These are phyloP conservation scores for Tribolium freemani DNA, from an alignment of 2,888 invertebrate genomes.

Conservation along the genomic window DNA sequence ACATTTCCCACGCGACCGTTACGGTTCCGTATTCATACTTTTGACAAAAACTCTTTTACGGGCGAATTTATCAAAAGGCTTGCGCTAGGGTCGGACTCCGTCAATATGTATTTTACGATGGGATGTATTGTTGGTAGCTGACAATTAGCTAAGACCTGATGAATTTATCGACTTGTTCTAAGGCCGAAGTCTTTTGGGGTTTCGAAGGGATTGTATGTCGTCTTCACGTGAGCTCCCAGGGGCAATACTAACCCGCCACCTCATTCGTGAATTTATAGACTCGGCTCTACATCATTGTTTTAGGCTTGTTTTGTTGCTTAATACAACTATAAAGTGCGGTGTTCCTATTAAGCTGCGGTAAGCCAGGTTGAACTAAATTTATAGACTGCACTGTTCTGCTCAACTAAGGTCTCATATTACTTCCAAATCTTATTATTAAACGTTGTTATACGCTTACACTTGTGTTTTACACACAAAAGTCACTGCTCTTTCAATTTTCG, in stretches of 20 bases:
- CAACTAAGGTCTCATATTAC: neutral
- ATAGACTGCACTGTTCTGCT: conserved; percentile 21
- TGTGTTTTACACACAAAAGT: no score
- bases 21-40: conserved; percentile 25
- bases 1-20: conserved; percentile 31
- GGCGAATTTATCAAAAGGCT: conserved; percentile 5
- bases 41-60: conserved; percentile 18
- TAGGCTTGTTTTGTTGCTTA: conserved; percentile 44
- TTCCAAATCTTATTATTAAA: conserved; percentile 36
- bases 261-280: conserved; percentile 40
- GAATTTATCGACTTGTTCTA: neutral
- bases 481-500: no score
- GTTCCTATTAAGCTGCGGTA: conserved; percentile 43
- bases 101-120: no score
- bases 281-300: conserved; percentile 41
- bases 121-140: neutral
- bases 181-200: neutral
- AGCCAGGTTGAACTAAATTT: conserved; percentile 43
- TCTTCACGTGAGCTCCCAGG: conserved; percentile 32
- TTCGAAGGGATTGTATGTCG: conserved; percentile 14
- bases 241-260: conserved; percentile 34
- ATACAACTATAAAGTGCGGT: conserved; percentile 43
- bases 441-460: neutral
- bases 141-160: conserved; percentile 9
- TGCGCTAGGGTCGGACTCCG: no score